Evolutionary conservation across 2,113 vertebrate species (phyloP), one percentile per base, ranked within the genome.

Genomic region (Epinephelus moara): DNA sequence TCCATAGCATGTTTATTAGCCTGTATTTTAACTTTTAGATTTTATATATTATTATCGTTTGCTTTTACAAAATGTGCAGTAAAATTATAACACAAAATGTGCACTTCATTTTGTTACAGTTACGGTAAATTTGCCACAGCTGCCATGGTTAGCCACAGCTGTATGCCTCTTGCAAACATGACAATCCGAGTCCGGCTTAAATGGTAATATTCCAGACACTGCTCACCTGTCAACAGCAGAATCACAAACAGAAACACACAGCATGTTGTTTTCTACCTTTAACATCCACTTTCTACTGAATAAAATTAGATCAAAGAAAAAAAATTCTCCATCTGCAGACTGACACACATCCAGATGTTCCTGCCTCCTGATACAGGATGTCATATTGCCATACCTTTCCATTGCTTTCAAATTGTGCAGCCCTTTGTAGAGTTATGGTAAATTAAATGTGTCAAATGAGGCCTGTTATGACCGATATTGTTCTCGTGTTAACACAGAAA

Each of bases 361-460:
- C 82, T 49, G 17, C 15, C 66, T 27, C 49, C 47, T 56, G 47
- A 50, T 25, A 33, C 21, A 21, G 21, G 7, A 37, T 6, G n/a
- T n/a, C n/a, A n/a, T n/a, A n/a, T n/a, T n/a, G n/a, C n/a, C n/a
- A n/a, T n/a, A n/a, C n/a, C n/a, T n/a, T n/a, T 17, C 2, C 23
- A 50, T 45, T n/a, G 13, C 14, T 62, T 52, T 62, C 21, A 23
- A 8, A 37, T 30, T 27, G 30, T 8, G 15, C 30, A 4, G 14
- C 61, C 6, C 27, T 30, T 56, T 78, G 37, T 19, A 42, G 55
- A 66, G 18, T 70, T 45, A 73, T 55, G 27, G 10, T 3, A 12
- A 47, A 66, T 13, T 37, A 53, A 81, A 69, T 79, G n/a, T 57
- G 30, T 73, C 8, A 75, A 78, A 85, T 33, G 23, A 82, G 68